A percentile compares a stretch with the other conserved stretches of the same genome.
phyloP scores from a whole-genome alignment of 2,797 vertebrate genomes.

The Gymnothorax javanicus region DNA sequence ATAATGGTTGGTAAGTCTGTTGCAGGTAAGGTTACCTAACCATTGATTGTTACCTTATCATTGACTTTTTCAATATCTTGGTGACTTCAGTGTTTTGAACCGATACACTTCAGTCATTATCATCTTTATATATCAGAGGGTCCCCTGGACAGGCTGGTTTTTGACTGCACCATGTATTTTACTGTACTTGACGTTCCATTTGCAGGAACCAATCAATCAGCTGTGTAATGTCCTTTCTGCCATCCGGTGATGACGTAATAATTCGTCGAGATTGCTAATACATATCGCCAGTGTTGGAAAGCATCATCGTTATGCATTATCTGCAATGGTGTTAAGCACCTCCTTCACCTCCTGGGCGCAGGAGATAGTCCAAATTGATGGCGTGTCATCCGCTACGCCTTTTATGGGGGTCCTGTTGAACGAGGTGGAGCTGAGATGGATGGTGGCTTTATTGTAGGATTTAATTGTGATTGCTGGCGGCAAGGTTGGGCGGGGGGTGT shows the following conservation, averaged over 20 bases:
- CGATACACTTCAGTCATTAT: background rate
- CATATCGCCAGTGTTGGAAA: background rate
- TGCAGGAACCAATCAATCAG: background rate
- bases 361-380: background rate
- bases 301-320: constrained; percentile 5
- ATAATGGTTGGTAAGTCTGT: background rate
- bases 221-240: background rate
- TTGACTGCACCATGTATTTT: background rate
- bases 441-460: background rate
- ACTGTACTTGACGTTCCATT: background rate
- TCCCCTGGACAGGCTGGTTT: background rate
- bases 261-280: background rate
- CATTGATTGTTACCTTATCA: background rate
- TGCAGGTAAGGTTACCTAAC: background rate
- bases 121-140: background rate
- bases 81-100: constrained; percentile 3
- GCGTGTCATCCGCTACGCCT: background rate
- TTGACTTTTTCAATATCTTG: background rate
- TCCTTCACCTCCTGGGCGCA: constrained; percentile 9
- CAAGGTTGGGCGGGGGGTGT: background rate
- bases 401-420: background rate
- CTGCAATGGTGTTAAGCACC: background rate
- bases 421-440: background rate
- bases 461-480: background rate
- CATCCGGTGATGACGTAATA: background rate